Percentiles rank a stretch among this genome's conserved stretches.
phyloP scores from a whole-genome alignment of 1,140 invertebrate species.

The Paraescarpia echinospica region DNA sequence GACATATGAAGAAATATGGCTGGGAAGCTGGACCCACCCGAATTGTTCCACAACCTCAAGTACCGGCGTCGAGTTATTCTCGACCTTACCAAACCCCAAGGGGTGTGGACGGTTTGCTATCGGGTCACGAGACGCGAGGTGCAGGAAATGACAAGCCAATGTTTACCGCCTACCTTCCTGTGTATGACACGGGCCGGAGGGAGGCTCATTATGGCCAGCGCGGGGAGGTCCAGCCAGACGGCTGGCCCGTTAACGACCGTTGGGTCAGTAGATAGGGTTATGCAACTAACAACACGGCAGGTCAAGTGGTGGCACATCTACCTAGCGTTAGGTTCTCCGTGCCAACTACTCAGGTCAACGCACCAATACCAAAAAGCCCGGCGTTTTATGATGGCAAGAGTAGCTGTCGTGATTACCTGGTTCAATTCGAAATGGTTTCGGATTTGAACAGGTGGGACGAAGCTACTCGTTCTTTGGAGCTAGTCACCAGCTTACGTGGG shows the following conservation, averaged over 20 bases:
- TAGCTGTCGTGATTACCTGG: conserved; percentile 29
- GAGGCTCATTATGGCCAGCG: not conserved
- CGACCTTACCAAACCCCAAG: too few relatives aligned
- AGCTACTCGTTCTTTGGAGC: conserved; percentile 7
- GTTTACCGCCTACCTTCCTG: too few relatives aligned
- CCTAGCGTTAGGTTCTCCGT: not conserved
- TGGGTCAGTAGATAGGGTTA: not conserved
- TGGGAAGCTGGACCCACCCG: too few relatives aligned
- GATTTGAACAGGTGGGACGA: conserved; percentile 29
- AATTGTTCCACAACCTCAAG: too few relatives aligned
- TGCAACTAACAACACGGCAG: not conserved
- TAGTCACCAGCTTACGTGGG: conserved; percentile 16
- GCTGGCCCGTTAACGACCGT: not conserved
- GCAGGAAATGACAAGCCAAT: too few relatives aligned
- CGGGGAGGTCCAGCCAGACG: not conserved
- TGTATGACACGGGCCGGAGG: not conserved
- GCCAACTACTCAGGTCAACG: not conserved
- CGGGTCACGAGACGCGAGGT: too few relatives aligned
- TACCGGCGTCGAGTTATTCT: too few relatives aligned
- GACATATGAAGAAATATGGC: too few relatives aligned
- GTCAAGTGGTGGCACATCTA: not conserved
- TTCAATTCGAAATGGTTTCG: conserved; percentile 32
- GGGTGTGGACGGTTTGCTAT: too few relatives aligned
- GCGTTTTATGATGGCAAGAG: conserved; percentile 28
- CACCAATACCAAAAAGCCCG: conserved; percentile 24